Evolutionary conservation across 92 coral and sea anemone genomes (phyloP).

Genomic region (Plumapathes pennacea): DNA sequence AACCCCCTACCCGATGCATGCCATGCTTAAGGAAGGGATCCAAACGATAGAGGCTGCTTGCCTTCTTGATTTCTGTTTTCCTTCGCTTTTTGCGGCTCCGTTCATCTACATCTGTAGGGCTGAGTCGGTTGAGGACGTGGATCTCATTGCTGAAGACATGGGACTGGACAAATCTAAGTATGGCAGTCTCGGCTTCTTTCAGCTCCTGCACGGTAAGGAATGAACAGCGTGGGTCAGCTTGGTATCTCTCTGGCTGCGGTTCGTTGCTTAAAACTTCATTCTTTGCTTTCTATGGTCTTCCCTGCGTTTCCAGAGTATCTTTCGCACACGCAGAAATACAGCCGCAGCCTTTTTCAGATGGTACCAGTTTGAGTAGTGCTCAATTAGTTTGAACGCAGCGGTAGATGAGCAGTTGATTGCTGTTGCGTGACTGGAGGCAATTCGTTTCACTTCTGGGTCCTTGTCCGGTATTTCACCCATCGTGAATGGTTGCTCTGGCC

Average conservation of each 20-base stretch:
- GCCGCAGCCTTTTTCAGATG: constrained; percentile 47
- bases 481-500: constrained; percentile 41
- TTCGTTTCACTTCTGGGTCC: constrained; percentile 35
- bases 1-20: constrained; percentile 15
- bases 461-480: constrained; percentile 31
- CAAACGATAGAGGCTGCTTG: constrained; percentile 45
- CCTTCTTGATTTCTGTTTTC: constrained; percentile 15
- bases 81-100: no score
- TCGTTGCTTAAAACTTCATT: not conserved
- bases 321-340: constrained; percentile 32
- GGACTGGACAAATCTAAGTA: constrained; percentile 34
- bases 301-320: constrained; percentile 22
- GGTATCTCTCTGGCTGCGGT: no score
- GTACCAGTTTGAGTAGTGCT: constrained; percentile 36
- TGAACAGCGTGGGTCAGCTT: constrained; percentile 5
- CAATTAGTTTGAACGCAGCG: constrained; percentile 9
- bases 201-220: constrained; percentile 37
- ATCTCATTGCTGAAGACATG: constrained; percentile 34
- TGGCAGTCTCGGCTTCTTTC: constrained; percentile 33
- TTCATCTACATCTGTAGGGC: no score
- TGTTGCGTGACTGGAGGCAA: not conserved
- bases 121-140: constrained; percentile 1
- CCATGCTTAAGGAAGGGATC: constrained; percentile 35
- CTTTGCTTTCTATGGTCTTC: constrained; percentile 9
- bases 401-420: constrained; percentile 11